A percentile compares a stretch with the other conserved stretches of the same genome.
These are phyloP conservation scores for Spilarctia lutea DNA, from an alignment of 2,888 invertebrate genomes.

Conservation along the genomic window DNA sequence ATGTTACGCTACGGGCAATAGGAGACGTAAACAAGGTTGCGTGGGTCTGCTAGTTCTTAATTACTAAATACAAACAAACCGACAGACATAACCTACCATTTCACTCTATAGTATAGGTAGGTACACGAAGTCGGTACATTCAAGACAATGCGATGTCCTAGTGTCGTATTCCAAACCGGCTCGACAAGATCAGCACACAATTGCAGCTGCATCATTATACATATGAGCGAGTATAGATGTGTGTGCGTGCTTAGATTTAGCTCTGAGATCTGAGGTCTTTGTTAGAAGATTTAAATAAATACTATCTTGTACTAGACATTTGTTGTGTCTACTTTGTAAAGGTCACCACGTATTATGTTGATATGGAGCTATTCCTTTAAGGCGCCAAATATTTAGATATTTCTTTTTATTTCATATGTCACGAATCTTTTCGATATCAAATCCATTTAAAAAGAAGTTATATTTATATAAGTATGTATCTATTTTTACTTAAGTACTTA, in stretches of 20 bases:
- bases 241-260: neutral
- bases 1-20: no score
- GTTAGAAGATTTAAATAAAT: neutral
- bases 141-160: constrained; percentile 51
- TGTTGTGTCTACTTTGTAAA: neutral
- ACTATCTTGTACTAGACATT: neutral
- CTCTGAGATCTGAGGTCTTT: neutral
- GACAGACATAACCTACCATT: no score
- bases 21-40: no score
- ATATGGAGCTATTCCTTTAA: neutral
- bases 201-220: neutral
- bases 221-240: neutral
- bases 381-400: no score
- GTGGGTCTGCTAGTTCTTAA: no score
- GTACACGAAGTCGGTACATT: neutral
- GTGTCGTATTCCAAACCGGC: constrained; percentile 51
- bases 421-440: no score
- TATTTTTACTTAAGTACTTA: no score
- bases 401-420: no score
- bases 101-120: constrained; percentile 2
- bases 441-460: no score
- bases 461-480: no score
- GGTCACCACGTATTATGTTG: neutral
- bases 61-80: no score
- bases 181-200: constrained; percentile 50